These are phyloP conservation scores for Polyodon spathula DNA, from an alignment of 2,113 vertebrate species.

Conservation along the genomic window DNA sequence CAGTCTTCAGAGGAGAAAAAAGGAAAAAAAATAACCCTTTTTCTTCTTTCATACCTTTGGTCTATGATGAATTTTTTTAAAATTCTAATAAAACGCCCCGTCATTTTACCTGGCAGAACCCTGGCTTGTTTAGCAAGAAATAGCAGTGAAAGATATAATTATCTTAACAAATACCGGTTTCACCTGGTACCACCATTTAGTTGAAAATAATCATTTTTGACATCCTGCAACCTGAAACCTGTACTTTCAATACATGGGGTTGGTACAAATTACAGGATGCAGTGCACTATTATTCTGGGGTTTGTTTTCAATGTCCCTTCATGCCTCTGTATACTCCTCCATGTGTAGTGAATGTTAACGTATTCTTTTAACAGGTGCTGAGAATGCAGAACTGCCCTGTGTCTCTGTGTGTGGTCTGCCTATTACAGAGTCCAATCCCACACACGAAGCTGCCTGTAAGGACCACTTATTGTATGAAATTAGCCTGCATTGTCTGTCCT, in stretches of 20 bases:
- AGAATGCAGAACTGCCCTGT: conserved; percentile 44
- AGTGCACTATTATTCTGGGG: conserved; percentile 41
- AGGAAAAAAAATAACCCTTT: no score
- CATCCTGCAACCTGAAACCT: conserved; percentile 49
- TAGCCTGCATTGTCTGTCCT: conserved; percentile 37
- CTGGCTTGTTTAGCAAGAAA: no score
- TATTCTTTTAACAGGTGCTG: conserved; percentile 51
- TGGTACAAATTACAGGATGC: conserved; percentile 41
- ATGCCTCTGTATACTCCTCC: conserved; percentile 21
- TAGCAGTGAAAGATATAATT: conserved; percentile 16
- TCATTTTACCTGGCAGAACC: no score
- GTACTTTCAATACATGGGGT: conserved; percentile 34
- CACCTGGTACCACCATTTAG: conserved; percentile 23
- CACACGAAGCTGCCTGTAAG: conserved; percentile 48
- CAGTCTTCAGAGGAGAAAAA: no score
- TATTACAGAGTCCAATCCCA: conserved; percentile 53
- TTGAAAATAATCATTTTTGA: conserved; percentile 29
- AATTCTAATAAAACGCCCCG: no score
- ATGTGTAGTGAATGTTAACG: conserved; percentile 55
- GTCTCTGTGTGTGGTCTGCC: conserved; percentile 71
- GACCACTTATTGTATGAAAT: conserved; percentile 46
- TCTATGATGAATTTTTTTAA: no score
- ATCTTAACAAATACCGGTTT: conserved; percentile 26
- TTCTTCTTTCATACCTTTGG: no score
- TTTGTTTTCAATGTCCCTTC: conserved; percentile 46